These are phyloP conservation scores for Philaethria dido DNA, from an alignment of 2,888 invertebrate species.

Conservation along the genomic window DNA sequence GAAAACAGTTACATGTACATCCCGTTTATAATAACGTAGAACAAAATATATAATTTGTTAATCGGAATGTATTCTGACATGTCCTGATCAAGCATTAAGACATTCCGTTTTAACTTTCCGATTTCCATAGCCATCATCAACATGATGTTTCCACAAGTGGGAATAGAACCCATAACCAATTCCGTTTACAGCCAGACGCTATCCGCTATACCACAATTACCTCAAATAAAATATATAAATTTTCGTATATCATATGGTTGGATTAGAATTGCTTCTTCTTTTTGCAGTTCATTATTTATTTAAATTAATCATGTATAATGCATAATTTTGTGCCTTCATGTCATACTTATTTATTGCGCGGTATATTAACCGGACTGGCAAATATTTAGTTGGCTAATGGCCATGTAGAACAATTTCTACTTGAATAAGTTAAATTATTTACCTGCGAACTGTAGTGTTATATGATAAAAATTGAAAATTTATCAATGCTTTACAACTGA, in stretches of 20 bases:
- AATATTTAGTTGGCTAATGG: conserved; percentile 6
- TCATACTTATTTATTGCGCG: not conserved
- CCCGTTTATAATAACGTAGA: too few species aligned
- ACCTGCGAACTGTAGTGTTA: not conserved
- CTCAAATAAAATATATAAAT: too few species aligned
- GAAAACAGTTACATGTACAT: too few species aligned
- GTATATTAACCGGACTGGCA: conserved; percentile 4
- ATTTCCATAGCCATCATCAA: too few species aligned
- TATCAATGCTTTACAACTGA: not conserved
- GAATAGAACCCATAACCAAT: too few species aligned
- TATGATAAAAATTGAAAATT: not conserved
- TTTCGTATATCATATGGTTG: not conserved
- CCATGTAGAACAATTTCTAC: conserved; percentile 1
- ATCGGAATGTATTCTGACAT: too few species aligned
- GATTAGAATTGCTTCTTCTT: not conserved
- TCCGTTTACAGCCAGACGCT: too few species aligned
- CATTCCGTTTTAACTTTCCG: too few species aligned
- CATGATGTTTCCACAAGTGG: too few species aligned
- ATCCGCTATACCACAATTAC: too few species aligned
- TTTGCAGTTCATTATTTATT: not conserved
- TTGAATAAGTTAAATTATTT: not conserved
- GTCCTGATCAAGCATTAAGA: too few species aligned
- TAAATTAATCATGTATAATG: not conserved
- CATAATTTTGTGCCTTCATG: not conserved
- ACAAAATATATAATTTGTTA: too few species aligned